Percentiles rank a stretch among this genome's conserved stretches.
Conservation (phyloP, 2,797 vertebrate species). For the Aselliscus stoliczkanus region DNA sequence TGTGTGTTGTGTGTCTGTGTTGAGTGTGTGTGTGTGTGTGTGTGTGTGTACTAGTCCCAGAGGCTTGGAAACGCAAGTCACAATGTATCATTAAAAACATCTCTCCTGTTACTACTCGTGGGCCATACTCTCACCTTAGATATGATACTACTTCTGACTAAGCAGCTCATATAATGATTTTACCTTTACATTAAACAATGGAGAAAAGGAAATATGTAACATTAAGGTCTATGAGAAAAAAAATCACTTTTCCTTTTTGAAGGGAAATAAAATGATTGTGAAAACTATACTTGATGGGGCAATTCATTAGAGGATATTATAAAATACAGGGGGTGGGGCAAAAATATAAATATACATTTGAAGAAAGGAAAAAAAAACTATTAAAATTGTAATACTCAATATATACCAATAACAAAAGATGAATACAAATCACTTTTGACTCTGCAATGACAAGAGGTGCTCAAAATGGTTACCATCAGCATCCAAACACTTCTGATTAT, state of each 20-base stretch:
- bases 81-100: not conserved
- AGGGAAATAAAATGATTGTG: not conserved
- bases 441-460: too few species aligned
- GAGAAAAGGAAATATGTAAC: not conserved
- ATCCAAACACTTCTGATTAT: too few species aligned
- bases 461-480: too few species aligned
- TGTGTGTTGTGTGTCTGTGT: too few species aligned
- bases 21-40: too few species aligned
- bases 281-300: not conserved
- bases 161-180: not conserved
- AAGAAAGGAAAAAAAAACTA: too few species aligned
- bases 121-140: not conserved
- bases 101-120: not conserved
- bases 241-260: not conserved
- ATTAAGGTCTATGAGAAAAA: constrained; percentile 3
- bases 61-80: not conserved
- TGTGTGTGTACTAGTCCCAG: not conserved
- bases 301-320: not conserved
- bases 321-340: not conserved
- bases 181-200: not conserved
- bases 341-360: too few species aligned
- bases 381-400: too few species aligned
- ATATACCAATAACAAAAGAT: too few species aligned
- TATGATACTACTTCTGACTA: not conserved
- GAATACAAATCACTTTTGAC: too few species aligned